Evolutionary conservation across 2,797 vertebrate genomes (phyloP).

Genomic region (Cossypha dichroa): DNA sequence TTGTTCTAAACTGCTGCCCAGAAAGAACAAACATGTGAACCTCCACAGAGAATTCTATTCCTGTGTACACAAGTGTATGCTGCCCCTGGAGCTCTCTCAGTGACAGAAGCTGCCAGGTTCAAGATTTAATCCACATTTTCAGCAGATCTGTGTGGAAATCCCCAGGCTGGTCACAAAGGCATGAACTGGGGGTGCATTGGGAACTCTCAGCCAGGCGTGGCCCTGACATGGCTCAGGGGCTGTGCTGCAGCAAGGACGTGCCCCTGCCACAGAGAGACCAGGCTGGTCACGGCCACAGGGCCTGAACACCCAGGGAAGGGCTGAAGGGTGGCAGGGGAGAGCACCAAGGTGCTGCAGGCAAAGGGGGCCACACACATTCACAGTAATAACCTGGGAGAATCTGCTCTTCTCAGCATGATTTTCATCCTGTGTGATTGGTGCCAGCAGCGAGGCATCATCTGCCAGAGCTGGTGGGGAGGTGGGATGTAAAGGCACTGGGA

Average conservation of each 20-base stretch:
- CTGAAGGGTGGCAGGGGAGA: neutral
- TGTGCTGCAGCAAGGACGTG: neutral
- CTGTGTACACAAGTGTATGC: neutral
- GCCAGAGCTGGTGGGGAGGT: neutral
- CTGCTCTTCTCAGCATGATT: neutral
- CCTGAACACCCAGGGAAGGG: neutral
- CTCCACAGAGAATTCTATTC: neutral
- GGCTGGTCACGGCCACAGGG: neutral
- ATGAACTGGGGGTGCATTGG: neutral
- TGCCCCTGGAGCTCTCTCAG: neutral
- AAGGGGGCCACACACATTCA: neutral
- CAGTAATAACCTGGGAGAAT: neutral
- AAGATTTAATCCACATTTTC: neutral
- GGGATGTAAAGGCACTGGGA: neutral
- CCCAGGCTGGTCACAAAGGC: neutral
- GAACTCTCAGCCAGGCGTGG: neutral
- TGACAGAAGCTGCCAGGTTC: fast-evolving
- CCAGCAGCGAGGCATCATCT: neutral
- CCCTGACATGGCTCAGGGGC: neutral
- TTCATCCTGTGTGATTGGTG: neutral
- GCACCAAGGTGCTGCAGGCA: neutral
- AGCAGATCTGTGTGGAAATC: neutral
- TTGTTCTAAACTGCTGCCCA: neutral
- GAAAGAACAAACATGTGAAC: neutral
- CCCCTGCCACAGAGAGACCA: neutral